These are phyloP conservation scores for Channa argus DNA, from an alignment of 2,113 vertebrate genomes.

Conservation along the genomic window DNA sequence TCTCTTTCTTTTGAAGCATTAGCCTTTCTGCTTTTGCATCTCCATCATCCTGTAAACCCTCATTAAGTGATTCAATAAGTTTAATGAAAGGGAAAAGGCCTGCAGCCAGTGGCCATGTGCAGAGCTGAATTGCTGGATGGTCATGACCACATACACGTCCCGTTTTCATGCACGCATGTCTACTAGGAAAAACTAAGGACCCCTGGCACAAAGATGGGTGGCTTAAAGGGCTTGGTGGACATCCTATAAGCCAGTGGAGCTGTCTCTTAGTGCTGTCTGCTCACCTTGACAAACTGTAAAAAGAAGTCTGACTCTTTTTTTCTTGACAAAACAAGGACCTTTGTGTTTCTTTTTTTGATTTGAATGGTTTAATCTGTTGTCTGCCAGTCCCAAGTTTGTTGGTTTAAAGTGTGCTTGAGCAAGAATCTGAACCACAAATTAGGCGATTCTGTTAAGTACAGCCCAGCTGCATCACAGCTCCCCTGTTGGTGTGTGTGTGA, in stretches of 20 bases:
- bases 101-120: conserved; percentile 10
- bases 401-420: too few species aligned
- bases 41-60: conserved; percentile 21
- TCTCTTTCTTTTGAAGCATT: conserved; percentile 23
- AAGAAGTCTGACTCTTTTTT: neutral
- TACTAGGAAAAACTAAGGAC: neutral
- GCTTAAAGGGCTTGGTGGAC: neutral
- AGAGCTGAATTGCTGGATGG: conserved; percentile 9
- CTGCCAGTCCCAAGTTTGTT: neutral
- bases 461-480: too few species aligned
- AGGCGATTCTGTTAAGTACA: too few species aligned
- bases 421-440: too few species aligned
- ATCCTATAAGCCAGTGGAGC: neutral
- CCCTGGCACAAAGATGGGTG: neutral
- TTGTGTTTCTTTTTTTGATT: too few species aligned
- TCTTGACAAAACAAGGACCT: too few species aligned
- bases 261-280: neutral
- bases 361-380: too few species aligned
- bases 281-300: neutral
- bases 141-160: conserved; percentile 25
- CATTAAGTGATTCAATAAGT: conserved; percentile 35
- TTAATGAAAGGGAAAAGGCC: conserved; percentile 35
- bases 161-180: conserved; percentile 3
- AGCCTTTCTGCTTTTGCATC: conserved; percentile 16
- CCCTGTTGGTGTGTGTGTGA: too few species aligned